Conservation (phyloP, 1,140 invertebrate genomes). For the Drosophila nebulosa region DNA sequence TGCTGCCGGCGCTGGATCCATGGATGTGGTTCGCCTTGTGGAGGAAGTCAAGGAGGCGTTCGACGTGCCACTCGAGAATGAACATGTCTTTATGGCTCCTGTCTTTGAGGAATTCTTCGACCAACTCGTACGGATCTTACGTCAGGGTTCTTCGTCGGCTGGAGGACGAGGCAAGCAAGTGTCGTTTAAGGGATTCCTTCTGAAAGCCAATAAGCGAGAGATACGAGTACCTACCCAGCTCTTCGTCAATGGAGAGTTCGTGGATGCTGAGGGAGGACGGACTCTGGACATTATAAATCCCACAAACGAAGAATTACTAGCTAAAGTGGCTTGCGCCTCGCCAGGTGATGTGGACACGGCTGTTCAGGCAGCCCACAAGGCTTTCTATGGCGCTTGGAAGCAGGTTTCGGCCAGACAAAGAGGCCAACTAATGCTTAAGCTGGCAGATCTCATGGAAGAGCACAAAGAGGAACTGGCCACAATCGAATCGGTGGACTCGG, state of each 20-base stretch:
- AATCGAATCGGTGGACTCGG: conserved; percentile 95
- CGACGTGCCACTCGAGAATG: conserved; percentile 89
- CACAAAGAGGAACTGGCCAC: conserved; percentile 97
- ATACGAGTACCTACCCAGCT: conserved; percentile 93
- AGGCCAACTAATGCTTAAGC: conserved; percentile 88
- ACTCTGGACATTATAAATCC: conserved; percentile 90
- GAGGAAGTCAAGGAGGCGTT: conserved; percentile 95
- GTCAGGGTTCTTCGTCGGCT: conserved; percentile 42
- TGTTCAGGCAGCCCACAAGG: conserved; percentile 91
- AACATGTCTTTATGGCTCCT: conserved; percentile 96
- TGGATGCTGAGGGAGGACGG: conserved; percentile 87
- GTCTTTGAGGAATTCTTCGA: conserved; percentile 90
- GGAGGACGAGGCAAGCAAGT: conserved; percentile 79
- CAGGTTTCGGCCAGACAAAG: conserved; percentile 92
- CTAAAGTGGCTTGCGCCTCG: conserved; percentile 89
- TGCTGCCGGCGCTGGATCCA: conserved; percentile 93
- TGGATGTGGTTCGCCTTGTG: conserved; percentile 96
- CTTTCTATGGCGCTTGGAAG: conserved; percentile 95
- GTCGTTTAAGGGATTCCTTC: conserved; percentile 87
- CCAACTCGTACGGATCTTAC: conserved; percentile 62
- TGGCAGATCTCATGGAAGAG: conserved; percentile 96
- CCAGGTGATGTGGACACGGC: conserved; percentile 92
- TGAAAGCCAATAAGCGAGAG: conserved; percentile 91
- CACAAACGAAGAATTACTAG: conserved; percentile 90
- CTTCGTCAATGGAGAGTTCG: conserved; percentile 95